Base-by-base conservation (phyloP, 2,797 vertebrate genomes). In the Zenarchopterus dispar region DNA sequence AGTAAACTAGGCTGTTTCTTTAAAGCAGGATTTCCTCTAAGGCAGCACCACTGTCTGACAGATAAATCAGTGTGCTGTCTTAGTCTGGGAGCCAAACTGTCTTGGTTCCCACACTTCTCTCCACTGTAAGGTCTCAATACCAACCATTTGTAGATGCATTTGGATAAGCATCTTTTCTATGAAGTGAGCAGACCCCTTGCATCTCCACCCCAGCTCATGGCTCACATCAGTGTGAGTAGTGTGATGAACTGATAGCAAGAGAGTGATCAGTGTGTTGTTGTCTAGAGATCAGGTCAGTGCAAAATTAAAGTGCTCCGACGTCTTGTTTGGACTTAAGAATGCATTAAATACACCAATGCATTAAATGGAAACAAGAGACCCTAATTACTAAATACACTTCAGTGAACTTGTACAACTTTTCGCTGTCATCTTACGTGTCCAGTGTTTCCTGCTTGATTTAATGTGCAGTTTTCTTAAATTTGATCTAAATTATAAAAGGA, bases 11-110 rank as follows among this genome's bases (percentile, higher is more conserved):
- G 85, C 77, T 58, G 56, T 80, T 76, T 57, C 80, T 86, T 87
- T 84, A 80, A 84, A 84, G 81, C 36, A 39, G 72, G 75, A 83
- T 84, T 92, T 90, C 84, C 84, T 88, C 66, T 73, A 48, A 77
- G 65, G 75, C 82, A 66, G 78, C 73, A 41, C 76, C 36, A 39
- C 13, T 66, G 57, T 76, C 67, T 42, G 56, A 77, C 77, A 73
- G 86, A 89, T 87, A 80, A 87, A 84, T 65, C 67, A 6, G 28
- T 2, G 45, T 70, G 51, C 67, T 54, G 5, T 75, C 67, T 73
- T 22, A 7, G 52, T 66, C 71, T 22, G 24, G 51, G 77, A 53
- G 73, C 71, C 56, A 31, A 67, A 63, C 61, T 3, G 28, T 49
- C 49, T 61, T 18, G 49, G 62, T 90, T 89, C 82, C 88, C 83